Evolutionary conservation across 2,113 vertebrate genomes (phyloP).

Genomic region (Phylloscopus whistleri): DNA sequence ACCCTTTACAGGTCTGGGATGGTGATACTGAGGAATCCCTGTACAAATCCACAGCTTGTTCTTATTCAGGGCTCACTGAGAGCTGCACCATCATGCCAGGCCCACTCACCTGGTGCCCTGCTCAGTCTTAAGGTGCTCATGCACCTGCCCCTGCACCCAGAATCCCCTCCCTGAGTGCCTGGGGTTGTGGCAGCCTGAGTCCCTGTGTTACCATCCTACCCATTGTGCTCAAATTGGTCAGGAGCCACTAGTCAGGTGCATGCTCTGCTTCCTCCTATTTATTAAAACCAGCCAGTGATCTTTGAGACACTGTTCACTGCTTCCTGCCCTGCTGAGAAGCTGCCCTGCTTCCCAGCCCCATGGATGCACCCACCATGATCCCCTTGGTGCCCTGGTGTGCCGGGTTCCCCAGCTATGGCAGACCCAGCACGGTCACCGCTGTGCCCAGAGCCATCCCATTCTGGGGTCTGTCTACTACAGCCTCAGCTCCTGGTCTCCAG

Average conservation of each 20-base stretch:
- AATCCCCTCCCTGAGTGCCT: not conserved
- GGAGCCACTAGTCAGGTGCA: not conserved
- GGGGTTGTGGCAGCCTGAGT: not conserved
- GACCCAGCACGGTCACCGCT: not conserved
- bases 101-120: not conserved
- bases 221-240: not conserved
- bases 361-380: not conserved
- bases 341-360: not conserved
- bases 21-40: not conserved
- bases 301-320: constrained; percentile 40
- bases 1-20: not conserved
- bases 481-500: not conserved
- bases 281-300: constrained; percentile 9
- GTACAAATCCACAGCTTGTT: not conserved
- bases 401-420: not conserved
- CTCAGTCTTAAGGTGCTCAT: not conserved
- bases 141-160: not conserved
- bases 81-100: not conserved
- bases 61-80: not conserved
- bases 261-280: not conserved
- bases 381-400: no score
- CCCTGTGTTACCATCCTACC: not conserved
- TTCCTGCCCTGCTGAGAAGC: not conserved
- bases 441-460: not conserved
- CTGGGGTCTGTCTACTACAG: not conserved